phyloP scores from a whole-genome alignment of 2,113 vertebrate species.

The Peromyscus leucopus region DNA sequence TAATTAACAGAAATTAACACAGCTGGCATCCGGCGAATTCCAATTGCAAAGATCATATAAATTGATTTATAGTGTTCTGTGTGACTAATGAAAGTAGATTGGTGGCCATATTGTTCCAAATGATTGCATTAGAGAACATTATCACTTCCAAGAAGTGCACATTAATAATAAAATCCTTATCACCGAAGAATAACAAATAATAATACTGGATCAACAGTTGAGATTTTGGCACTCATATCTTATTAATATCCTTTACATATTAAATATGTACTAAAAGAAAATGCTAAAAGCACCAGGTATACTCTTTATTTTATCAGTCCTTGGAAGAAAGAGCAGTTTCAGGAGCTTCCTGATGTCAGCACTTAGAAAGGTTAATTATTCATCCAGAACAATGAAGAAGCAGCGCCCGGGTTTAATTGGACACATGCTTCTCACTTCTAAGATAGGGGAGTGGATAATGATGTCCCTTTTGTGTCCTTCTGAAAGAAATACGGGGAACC shows the following conservation, averaged over 20 bases:
- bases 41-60: conserved; percentile 72
- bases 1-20: conserved; percentile 72
- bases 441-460: conserved; percentile 71
- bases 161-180: conserved; percentile 65
- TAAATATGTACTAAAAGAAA: conserved; percentile 56
- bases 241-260: not conserved
- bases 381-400: conserved; percentile 66
- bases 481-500: conserved; percentile 61
- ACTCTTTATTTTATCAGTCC: conserved; percentile 62
- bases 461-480: conserved; percentile 75
- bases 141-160: conserved; percentile 56
- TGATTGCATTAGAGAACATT: conserved; percentile 66
- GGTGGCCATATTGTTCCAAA: conserved; percentile 76
- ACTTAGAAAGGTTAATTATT: conserved; percentile 80
- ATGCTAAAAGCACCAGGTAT: not conserved
- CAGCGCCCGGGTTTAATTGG: conserved; percentile 70
- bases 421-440: conserved; percentile 70
- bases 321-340: not conserved
- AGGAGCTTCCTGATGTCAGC: conserved; percentile 70
- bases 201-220: conserved; percentile 53
- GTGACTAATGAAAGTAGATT: conserved; percentile 75
- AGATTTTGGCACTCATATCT: conserved; percentile 1
- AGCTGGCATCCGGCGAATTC: conserved; percentile 42
- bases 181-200: conserved; percentile 62
- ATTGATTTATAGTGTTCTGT: conserved; percentile 79